phyloP scores from a whole-genome alignment of 2,797 vertebrate genomes.

The Benthosema pterotum region DNA sequence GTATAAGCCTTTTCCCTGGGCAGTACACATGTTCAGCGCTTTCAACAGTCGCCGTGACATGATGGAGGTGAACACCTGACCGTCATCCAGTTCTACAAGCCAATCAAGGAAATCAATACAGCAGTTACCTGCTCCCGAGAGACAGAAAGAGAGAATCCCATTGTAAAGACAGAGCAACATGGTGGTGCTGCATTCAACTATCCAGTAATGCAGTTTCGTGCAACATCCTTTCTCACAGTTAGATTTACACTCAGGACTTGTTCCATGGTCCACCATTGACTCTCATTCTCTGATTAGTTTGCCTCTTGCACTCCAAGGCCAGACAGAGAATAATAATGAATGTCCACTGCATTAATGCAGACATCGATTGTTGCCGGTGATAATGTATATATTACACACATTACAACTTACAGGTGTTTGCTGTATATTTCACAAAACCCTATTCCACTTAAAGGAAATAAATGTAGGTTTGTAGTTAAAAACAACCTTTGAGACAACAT shows the following conservation, averaged over 20 bases:
- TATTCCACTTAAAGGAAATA: too few relatives aligned
- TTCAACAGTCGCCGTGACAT: conserved; percentile 30
- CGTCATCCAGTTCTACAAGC: conserved; percentile 40
- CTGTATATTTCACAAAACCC: too few relatives aligned
- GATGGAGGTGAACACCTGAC: conserved; percentile 55
- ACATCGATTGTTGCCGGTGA: conserved; percentile 48
- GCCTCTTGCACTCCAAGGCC: conserved; percentile 53
- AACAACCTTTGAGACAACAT: too few relatives aligned
- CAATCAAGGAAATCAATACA: conserved; percentile 60
- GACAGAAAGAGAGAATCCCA: conserved; percentile 49
- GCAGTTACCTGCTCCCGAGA: conserved; percentile 48
- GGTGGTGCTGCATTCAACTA: conserved; percentile 52
- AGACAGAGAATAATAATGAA: conserved; percentile 55
- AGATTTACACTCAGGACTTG: too few relatives aligned
- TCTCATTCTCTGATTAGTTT: conserved; percentile 59
- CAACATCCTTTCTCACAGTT: too few relatives aligned
- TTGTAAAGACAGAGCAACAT: conserved; percentile 42
- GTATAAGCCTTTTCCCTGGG: conserved; percentile 38
- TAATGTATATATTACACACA: conserved; percentile 18
- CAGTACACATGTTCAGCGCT: conserved; percentile 54
- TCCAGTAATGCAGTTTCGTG: conserved; percentile 59
- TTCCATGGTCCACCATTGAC: conserved; percentile 47
- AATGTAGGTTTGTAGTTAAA: too few relatives aligned
- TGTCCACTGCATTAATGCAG: conserved; percentile 53
- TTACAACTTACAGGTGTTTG: neutral